phyloP scores from a whole-genome alignment of 2,797 vertebrate genomes.

The Helostoma temminkii region DNA sequence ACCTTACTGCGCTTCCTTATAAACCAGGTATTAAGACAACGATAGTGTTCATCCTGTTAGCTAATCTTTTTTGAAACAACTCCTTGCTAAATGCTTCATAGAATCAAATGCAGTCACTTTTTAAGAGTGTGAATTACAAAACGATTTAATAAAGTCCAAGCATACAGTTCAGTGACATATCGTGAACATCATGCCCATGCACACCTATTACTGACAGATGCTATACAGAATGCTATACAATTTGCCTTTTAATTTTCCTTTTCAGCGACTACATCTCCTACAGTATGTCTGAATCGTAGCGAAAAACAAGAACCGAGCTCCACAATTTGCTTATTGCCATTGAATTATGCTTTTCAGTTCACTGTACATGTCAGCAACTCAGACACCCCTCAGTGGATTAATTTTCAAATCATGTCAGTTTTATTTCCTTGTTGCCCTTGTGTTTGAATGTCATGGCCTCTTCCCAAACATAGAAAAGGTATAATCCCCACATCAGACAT shows the following conservation, averaged over 20 bases:
- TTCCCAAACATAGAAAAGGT: slow-evolving; percentile 62
- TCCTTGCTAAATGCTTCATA: slow-evolving; percentile 15
- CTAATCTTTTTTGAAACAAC: slow-evolving; percentile 33
- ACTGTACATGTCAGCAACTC: slow-evolving; percentile 61
- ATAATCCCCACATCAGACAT: slow-evolving; percentile 28
- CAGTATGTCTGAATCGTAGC: slow-evolving; percentile 34
- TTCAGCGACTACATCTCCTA: slow-evolving; percentile 67
- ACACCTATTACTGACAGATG: slow-evolving; percentile 48
- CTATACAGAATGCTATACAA: slow-evolving; percentile 36
- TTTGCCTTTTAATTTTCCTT: slow-evolving; percentile 77
- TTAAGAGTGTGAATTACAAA: slow-evolving; percentile 27
- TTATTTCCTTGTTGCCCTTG: slow-evolving; percentile 82
- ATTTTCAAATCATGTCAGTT: slow-evolving; percentile 70
- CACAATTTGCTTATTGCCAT: slow-evolving; percentile 75
- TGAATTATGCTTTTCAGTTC: slow-evolving; percentile 76
- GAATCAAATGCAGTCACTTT: slow-evolving; percentile 17
- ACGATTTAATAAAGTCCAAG: slow-evolving; percentile 53
- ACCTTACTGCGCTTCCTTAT: slow-evolving; percentile 37
- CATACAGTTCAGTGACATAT: slow-evolving; percentile 47
- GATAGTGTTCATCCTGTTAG: slow-evolving; percentile 18
- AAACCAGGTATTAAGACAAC: slow-evolving; percentile 39
- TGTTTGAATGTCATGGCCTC: slow-evolving; percentile 73
- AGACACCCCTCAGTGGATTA: slow-evolving; percentile 68
- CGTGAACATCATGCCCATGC: slow-evolving; percentile 44
- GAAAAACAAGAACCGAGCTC: slow-evolving; percentile 62